phyloP scores from a whole-genome alignment of 1,140 invertebrate species.

The Drosophila varians region DNA sequence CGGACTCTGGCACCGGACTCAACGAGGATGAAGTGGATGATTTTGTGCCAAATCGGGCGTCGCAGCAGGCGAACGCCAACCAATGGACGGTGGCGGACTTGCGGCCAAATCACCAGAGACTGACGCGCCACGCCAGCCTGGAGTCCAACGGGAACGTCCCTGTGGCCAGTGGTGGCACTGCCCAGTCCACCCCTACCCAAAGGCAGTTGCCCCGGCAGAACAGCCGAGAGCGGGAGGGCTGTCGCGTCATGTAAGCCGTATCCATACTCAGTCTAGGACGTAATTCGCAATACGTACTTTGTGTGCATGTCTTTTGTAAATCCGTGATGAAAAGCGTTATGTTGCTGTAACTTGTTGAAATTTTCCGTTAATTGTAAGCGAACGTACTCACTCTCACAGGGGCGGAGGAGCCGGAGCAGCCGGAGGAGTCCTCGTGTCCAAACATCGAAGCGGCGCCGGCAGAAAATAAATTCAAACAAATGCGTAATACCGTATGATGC shows the following conservation, averaged over 20 bases:
- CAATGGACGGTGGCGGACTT: constrained; percentile 36
- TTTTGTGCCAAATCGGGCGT: constrained; percentile 62
- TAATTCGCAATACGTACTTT: constrained; percentile 32
- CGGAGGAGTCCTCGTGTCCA: constrained; percentile 10
- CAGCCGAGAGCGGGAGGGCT: constrained; percentile 60
- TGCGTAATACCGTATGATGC: constrained; percentile 53
- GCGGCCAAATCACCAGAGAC: constrained; percentile 48
- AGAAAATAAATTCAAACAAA: constrained; percentile 36
- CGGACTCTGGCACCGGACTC: constrained; percentile 15
- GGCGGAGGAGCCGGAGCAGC: background rate
- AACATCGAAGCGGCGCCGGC: constrained; percentile 55
- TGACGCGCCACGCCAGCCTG: constrained; percentile 65
- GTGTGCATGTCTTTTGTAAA: constrained; percentile 35
- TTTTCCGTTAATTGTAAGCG: constrained; percentile 53
- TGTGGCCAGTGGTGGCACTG: constrained; percentile 25
- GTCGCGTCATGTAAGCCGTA: constrained; percentile 56
- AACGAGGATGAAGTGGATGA: constrained; percentile 51
- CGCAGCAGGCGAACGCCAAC: constrained; percentile 57
- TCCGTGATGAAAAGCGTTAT: constrained; percentile 36
- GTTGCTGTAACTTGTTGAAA: constrained; percentile 56
- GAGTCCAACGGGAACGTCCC: constrained; percentile 55
- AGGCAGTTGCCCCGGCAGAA: constrained; percentile 44
- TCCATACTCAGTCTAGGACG: constrained; percentile 64
- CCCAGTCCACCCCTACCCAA: constrained; percentile 59
- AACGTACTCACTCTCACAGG: constrained; percentile 20